Conservation (phyloP, 2,888 invertebrate species). For the Resseliella maxima region DNA sequence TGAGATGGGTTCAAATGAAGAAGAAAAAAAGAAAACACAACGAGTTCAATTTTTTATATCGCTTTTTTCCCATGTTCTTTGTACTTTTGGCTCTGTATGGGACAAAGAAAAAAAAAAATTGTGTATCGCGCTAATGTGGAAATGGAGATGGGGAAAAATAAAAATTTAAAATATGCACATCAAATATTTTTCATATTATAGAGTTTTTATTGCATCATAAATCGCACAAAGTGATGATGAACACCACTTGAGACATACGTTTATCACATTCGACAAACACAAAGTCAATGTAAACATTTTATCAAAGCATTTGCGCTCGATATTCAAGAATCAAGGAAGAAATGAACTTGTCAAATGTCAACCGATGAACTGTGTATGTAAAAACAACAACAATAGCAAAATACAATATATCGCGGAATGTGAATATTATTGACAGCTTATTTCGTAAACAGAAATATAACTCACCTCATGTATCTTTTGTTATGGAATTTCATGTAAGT, state of each 20-base stretch:
- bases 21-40: background rate
- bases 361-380: background rate
- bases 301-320: background rate
- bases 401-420: background rate
- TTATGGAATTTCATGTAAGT: background rate
- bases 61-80: too few species aligned
- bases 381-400: background rate
- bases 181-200: background rate
- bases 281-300: too few species aligned
- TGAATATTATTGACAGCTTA: background rate
- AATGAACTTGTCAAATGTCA: background rate
- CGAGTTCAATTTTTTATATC: too few species aligned
- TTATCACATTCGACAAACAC: too few species aligned
- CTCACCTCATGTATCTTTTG: constrained; percentile 1
- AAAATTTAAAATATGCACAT: too few species aligned
- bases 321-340: background rate
- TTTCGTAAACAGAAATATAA: background rate
- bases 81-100: background rate
- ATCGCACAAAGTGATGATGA: background rate
- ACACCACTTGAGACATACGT: background rate
- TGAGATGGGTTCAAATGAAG: background rate
- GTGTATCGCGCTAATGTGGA: too few species aligned
- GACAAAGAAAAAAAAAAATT: too few species aligned
- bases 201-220: constrained; percentile 25
- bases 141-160: too few species aligned